These are phyloP conservation scores for Bombus affinis DNA, from an alignment of 1,140 invertebrate species.

Conservation along the genomic window DNA sequence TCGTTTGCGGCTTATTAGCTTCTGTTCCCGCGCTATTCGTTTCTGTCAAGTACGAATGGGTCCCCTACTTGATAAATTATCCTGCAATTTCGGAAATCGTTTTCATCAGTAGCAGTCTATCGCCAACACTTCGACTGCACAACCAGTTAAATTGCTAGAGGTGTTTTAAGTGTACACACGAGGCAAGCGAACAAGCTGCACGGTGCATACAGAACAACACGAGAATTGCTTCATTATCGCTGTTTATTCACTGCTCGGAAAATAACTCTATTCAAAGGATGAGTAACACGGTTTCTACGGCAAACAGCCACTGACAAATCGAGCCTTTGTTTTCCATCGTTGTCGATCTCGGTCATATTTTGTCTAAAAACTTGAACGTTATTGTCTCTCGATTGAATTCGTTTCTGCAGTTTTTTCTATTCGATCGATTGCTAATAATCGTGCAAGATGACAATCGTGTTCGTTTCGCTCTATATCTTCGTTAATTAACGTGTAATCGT, in stretches of 20 bases:
- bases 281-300: background rate
- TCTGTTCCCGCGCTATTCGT: conserved; percentile 29
- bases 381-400: no score
- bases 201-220: background rate
- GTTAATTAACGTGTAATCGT: background rate
- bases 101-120: background rate
- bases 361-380: no score
- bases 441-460: background rate
- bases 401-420: background rate
- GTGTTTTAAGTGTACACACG: background rate
- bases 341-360: no score
- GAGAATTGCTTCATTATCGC: conserved; percentile 3
- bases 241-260: background rate
- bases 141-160: background rate
- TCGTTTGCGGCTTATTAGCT: conserved; percentile 69
- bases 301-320: background rate
- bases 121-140: background rate
- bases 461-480: no score
- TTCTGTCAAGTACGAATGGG: background rate
- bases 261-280: background rate
- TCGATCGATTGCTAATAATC: background rate
- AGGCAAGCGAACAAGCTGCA: background rate
- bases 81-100: conserved; percentile 2
- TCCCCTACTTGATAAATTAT: conserved; percentile 30
- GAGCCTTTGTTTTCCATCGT: background rate